Evolutionary conservation across 2,113 vertebrate species (phyloP).

Genomic region (Engystomops pustulosus): DNA sequence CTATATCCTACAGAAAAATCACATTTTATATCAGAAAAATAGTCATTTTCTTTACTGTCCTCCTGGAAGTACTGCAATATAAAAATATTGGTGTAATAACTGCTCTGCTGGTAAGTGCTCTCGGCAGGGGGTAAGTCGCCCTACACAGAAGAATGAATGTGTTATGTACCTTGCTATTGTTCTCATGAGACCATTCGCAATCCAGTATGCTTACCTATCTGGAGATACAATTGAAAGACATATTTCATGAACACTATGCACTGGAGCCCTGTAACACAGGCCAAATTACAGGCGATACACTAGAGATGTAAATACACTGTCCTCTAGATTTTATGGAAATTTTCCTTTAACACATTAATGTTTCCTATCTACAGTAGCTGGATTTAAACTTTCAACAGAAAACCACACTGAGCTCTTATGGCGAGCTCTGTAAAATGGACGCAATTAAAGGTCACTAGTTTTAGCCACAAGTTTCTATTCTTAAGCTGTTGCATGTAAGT

Average conservation of each 20-base stretch:
- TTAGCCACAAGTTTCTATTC: conserved; percentile 1
- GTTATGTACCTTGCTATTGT: background rate
- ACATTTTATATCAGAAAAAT: conserved; percentile 12
- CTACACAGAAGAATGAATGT: background rate
- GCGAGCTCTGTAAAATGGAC: background rate
- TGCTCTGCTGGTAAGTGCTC: background rate
- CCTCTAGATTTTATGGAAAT: background rate
- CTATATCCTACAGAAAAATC: background rate
- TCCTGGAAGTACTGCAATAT: background rate
- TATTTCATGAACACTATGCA: conserved; percentile 4
- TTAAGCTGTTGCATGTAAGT: background rate
- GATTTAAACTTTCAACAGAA: background rate
- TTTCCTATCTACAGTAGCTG: background rate
- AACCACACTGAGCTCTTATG: background rate
- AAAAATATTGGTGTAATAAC: conserved; percentile 15
- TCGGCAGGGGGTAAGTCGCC: background rate
- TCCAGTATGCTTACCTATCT: background rate
- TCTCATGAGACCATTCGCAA: background rate
- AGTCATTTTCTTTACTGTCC: background rate
- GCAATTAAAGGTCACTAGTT: background rate
- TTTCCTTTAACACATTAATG: background rate
- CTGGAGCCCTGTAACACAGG: background rate
- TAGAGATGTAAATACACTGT: background rate
- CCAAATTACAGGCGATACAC: background rate
- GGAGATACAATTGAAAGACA: background rate